These are phyloP conservation scores for Oryctes rhinoceros DNA, from an alignment of 1,140 invertebrate genomes.

Conservation along the genomic window DNA sequence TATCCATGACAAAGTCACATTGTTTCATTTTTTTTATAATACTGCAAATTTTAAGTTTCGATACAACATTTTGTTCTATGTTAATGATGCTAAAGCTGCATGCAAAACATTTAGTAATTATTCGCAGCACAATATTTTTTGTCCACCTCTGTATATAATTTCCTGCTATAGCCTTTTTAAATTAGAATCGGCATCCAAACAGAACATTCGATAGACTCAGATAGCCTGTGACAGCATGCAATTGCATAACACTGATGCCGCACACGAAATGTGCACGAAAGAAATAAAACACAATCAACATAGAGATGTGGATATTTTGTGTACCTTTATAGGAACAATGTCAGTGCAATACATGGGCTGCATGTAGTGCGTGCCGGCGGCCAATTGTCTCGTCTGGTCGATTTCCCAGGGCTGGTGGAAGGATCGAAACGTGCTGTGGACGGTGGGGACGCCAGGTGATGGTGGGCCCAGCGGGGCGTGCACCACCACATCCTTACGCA, in stretches of 20 bases:
- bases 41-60: no score
- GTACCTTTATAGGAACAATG: constrained; percentile 76
- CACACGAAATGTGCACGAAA: constrained; percentile 8
- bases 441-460: constrained; percentile 58
- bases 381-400: constrained; percentile 63
- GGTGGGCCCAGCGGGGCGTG: constrained; percentile 59
- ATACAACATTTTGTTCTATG: no score
- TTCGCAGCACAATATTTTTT: no score
- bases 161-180: not conserved
- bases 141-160: no score
- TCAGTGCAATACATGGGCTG: constrained; percentile 67
- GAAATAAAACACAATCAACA: constrained; percentile 16
- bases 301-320: constrained; percentile 55
- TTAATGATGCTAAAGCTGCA: no score
- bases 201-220: constrained; percentile 1
- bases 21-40: no score
- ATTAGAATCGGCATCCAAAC: not conserved
- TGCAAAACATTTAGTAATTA: no score
- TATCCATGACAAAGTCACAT: no score
- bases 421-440: constrained; percentile 64
- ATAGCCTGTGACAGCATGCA: constrained; percentile 31
- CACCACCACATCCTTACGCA: constrained; percentile 61
- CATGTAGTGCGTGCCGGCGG: constrained; percentile 58
- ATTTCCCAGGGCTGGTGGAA: constrained; percentile 69
- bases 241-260: constrained; percentile 36